Evolutionary conservation across 2,888 invertebrate species (phyloP).

Genomic region (Tenodera sinensis): DNA sequence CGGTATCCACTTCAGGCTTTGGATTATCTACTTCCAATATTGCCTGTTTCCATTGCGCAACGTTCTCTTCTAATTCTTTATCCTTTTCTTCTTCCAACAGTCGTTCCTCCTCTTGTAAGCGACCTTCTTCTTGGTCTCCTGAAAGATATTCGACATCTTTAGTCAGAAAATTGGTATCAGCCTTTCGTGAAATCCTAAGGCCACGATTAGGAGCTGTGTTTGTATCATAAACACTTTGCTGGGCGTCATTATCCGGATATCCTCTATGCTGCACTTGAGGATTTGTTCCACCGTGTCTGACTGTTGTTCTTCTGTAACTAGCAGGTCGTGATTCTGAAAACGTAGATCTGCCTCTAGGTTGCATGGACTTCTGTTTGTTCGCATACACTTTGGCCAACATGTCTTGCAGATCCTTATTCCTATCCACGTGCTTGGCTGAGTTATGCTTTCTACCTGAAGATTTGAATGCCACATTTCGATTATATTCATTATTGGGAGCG

Average conservation of each 20-base stretch:
- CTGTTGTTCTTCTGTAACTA: background rate
- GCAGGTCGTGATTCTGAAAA: background rate
- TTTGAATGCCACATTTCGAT: background rate
- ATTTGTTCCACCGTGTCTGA: background rate
- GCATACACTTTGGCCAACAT: background rate
- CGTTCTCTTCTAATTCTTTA: conserved; percentile 42
- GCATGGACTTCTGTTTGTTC: background rate
- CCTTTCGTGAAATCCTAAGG: background rate
- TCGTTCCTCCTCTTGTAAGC: conserved; percentile 35
- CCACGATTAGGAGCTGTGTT: too few relatives aligned
- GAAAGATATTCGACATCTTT: conserved; percentile 39
- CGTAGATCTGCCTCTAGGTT: background rate
- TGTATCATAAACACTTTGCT: background rate
- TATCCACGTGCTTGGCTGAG: background rate
- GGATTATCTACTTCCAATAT: background rate
- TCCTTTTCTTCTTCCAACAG: conserved; percentile 34
- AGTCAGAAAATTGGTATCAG: background rate
- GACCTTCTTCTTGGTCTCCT: conserved; percentile 39
- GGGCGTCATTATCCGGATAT: background rate
- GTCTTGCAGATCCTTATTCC: background rate
- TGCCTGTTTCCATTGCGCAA: conserved; percentile 43
- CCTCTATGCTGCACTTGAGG: background rate
- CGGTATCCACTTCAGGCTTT: conserved; percentile 6
- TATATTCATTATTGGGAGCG: background rate
- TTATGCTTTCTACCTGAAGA: background rate